These are phyloP conservation scores for Zaprionus nigranus DNA, from an alignment of 1,140 invertebrate genomes.

Conservation along the genomic window DNA sequence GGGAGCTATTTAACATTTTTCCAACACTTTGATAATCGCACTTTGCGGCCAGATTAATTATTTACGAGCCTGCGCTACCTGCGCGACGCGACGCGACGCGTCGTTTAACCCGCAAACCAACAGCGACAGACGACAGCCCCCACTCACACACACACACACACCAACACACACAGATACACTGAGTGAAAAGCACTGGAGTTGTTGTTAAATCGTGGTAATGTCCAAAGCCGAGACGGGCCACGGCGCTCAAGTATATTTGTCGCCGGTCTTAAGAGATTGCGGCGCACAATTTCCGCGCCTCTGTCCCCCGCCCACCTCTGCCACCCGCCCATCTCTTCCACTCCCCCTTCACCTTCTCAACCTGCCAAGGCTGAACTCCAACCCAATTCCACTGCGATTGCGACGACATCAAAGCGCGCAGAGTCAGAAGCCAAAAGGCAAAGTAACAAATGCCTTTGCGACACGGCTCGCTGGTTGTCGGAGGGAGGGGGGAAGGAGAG, in stretches of 20 bases:
- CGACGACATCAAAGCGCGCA: slow-evolving; percentile 65
- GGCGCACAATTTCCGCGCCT: slow-evolving; percentile 71
- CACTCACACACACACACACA: slow-evolving; percentile 32
- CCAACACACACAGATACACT: neutral
- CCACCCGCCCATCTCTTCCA: slow-evolving; percentile 5
- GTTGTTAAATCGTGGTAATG: slow-evolving; percentile 81
- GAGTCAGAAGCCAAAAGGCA: slow-evolving; percentile 58
- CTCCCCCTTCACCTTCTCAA: neutral
- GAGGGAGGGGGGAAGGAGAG: neutral
- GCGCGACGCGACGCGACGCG: slow-evolving; percentile 58
- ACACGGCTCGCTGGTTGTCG: slow-evolving; percentile 49
- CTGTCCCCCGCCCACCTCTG: slow-evolving; percentile 3
- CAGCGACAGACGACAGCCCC: slow-evolving; percentile 32
- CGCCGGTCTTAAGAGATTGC: slow-evolving; percentile 82
- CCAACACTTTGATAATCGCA: slow-evolving; percentile 83
- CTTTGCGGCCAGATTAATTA: slow-evolving; percentile 82
- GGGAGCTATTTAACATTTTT: slow-evolving; percentile 83
- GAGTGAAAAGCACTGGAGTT: slow-evolving; percentile 52
- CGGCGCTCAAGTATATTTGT: slow-evolving; percentile 76
- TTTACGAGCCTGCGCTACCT: slow-evolving; percentile 75
- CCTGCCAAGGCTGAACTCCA: slow-evolving; percentile 30
- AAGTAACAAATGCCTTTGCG: slow-evolving; percentile 55
- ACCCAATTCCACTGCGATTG: slow-evolving; percentile 24
- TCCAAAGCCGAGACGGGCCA: slow-evolving; percentile 62
- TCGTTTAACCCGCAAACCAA: slow-evolving; percentile 74